Base-by-base conservation (phyloP, 2,888 invertebrate species). In the Seira musarum region DNA sequence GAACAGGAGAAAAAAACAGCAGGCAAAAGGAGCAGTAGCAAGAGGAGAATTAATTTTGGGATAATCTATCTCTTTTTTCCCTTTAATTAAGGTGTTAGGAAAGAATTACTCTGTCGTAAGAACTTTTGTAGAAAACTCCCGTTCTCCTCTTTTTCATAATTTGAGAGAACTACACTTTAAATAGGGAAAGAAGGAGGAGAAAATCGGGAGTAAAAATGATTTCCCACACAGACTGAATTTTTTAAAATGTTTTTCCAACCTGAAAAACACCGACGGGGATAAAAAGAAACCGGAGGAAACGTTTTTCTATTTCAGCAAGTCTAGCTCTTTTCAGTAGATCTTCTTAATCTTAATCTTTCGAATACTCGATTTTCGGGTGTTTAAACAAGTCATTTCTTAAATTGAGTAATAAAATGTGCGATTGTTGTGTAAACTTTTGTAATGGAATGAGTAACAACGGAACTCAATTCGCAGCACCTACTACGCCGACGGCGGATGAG, bases 21-120 rank as follows among this genome's bases (percentile, higher is more conserved):
- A 64, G 64, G 64, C 24, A 64, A 24, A n/a, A 64, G 64, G 64
- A 64, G 24, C n/a, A 25, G 64, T n/a, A 24, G 64, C 17, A 25
- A 13, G 17, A 17, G 61, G 22, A 61, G 22, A 61, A 61, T 2
- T 19, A 22, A n/a, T n/a, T 61, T 61, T 19, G 22, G 22, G 61
- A 21, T 61, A 19, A 61, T n/a, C 13, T 57, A 17, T 13, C 17
- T 57, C 17, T 57, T n/a, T 46, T 5, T 13, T 17, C 57, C 13
- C 13, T 57, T 57, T 17, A 13, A 17, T 57, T 57, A 13, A 57
- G 17, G 13, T 57, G 57, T n/a, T 6, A 57, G 57, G 17, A 57
- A 57, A n/a, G 5, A n/a, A 57, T 5, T 57, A n/a, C n/a, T n/a
- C n/a, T n/a, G n/a, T n/a, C n/a, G n/a, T n/a, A n/a, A n/a, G n/a